Conservation (phyloP, 2,888 invertebrate species). For the Drosophila infuscata region DNA sequence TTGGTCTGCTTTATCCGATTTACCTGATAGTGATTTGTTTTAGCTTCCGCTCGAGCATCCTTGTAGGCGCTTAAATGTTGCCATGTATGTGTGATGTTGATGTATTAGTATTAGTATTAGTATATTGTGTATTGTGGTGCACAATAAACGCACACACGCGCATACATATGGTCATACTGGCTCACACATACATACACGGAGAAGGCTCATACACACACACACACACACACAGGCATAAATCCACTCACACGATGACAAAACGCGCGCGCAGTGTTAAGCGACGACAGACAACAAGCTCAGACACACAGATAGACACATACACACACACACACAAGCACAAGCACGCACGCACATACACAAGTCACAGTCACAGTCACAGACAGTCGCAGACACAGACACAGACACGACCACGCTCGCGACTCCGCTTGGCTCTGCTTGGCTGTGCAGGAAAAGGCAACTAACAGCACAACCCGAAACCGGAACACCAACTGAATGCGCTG, state of each 20-base stretch:
- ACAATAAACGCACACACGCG: slow-evolving; percentile 49
- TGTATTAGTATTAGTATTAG: slow-evolving; percentile 31
- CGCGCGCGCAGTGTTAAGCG: slow-evolving; percentile 71
- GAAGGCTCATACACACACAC: slow-evolving; percentile 34
- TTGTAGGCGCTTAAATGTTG: slow-evolving; percentile 50
- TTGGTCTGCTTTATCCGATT: slow-evolving; percentile 34
- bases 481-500: slow-evolving; percentile 85
- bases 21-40: slow-evolving; percentile 52
- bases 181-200: slow-evolving; percentile 27
- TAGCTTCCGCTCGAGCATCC: slow-evolving; percentile 47
- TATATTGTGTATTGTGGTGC: slow-evolving; percentile 58
- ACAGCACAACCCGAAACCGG: slow-evolving; percentile 86
- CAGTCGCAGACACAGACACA: slow-evolving; percentile 49
- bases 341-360: slow-evolving; percentile 33
- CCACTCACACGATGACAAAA: slow-evolving; percentile 40
- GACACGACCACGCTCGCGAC: slow-evolving; percentile 61
- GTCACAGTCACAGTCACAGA: slow-evolving; percentile 40
- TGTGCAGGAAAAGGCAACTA: slow-evolving; percentile 85
- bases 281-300: slow-evolving; percentile 72
- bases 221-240: slow-evolving; percentile 13
- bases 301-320: slow-evolving; percentile 18
- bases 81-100: slow-evolving; percentile 28
- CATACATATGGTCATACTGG: slow-evolving; percentile 65
- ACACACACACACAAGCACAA: slow-evolving; percentile 19
- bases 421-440: slow-evolving; percentile 60